Evolutionary conservation across 2,113 vertebrate genomes (phyloP), one percentile per base, ranked within the genome.

Genomic region (Alethe diademata): DNA sequence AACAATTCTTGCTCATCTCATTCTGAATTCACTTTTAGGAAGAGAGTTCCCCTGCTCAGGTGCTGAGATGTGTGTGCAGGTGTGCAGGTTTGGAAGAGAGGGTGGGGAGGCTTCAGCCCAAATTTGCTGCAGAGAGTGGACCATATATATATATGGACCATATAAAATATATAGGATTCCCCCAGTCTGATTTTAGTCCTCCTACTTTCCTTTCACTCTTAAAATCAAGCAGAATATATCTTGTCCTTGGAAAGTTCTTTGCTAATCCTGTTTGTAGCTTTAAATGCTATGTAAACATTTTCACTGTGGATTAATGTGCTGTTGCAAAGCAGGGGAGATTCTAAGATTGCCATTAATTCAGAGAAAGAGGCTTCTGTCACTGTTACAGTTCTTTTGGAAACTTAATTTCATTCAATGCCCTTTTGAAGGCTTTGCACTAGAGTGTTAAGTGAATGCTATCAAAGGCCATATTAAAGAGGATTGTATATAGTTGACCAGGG

Each of bases 401-500:
- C 81, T 92, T 94, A 96, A 97, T 97, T 98, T 96, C 28, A 91
- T 95, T 97, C 92, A 95, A 66, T 76, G 86, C 79, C 72, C 82
- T 81, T 67, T 90, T 72, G 50, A 43, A 92, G 86, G 93, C 87
- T 96, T 97, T 95, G 86, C 62, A 72, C 42, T 71, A 8, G 66
- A 91, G 48, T 79, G 94, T 73, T 96, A 95, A 97, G 96, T 19
- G 91, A 97, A 93, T 89, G 67, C 75, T 97, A 96, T 97, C 96
- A 97, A 97, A 97, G 73, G 31, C 71, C 87, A 60, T 93, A 95
- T 97, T 97, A 96, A 97, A 96, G 90, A 90, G 60, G 66, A 96
- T 93, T 97, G 91, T 94, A 86, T 91, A 83, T 65, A 96, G 92
- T 95, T 98, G 96, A 97, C 94, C 96, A 93, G 82, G 89, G 90